Evolutionary conservation across 2,888 invertebrate species (phyloP).

Genomic region (Tethea ocularis): DNA sequence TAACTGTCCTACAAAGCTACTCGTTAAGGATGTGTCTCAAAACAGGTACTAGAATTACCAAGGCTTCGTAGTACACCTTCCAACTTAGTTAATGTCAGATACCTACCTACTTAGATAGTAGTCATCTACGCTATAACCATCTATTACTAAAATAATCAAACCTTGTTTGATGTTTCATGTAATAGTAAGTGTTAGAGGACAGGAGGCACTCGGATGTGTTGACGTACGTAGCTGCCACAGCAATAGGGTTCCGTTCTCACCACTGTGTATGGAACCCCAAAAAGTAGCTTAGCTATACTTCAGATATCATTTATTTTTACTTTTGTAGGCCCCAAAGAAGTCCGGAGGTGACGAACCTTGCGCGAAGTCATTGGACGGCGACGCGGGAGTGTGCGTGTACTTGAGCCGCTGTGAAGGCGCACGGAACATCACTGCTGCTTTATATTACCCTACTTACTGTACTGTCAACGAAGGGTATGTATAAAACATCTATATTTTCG

Average conservation of each 20-base stretch:
- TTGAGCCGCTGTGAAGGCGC: constrained; percentile 62
- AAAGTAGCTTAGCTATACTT: background rate
- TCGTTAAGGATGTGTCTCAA: too few species aligned
- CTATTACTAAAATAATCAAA: too few species aligned
- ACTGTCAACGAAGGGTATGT: constrained; percentile 55
- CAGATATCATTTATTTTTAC: background rate
- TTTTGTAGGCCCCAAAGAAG: constrained; percentile 44
- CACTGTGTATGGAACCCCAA: too few species aligned
- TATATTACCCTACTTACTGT: constrained; percentile 61
- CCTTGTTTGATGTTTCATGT: too few species aligned
- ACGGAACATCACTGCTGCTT: constrained; percentile 41
- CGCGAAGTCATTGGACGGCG: constrained; percentile 40
- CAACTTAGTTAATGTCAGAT: too few species aligned
- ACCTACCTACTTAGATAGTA: too few species aligned
- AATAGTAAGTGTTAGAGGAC: too few species aligned
- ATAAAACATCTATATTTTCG: background rate
- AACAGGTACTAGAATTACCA: too few species aligned
- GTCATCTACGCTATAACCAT: too few species aligned
- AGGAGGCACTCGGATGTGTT: too few species aligned
- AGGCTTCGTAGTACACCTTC: too few species aligned
- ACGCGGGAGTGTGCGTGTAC: constrained; percentile 65
- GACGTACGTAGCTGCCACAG: background rate
- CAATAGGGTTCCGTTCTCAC: background rate
- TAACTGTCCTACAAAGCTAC: too few species aligned
- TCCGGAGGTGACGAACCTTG: constrained; percentile 44